Base-by-base conservation (phyloP, 2,888 invertebrate species). In the Lysandra coridon region DNA sequence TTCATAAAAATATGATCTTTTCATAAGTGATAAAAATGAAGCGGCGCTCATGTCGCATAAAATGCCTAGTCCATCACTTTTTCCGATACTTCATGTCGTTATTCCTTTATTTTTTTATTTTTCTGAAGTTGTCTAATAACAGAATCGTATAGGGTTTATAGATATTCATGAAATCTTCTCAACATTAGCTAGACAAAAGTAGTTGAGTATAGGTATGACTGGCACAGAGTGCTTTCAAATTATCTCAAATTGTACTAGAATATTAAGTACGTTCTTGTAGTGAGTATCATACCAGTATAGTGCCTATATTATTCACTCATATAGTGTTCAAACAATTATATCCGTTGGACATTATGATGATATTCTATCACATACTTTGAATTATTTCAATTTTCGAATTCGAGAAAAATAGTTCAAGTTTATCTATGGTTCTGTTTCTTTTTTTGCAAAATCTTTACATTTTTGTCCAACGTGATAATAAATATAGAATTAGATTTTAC, bases 271-370 rank as follows among this genome's bases (percentile, higher is more conserved):
- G 69, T 69, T 37, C 33, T 33, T 33, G 33, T 69, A 69, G 69
- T 64, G 64, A 64, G 62, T 69, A 33, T 69, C 69, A 69, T 69
- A 69, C 69, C 69, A 69, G 33, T 69, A 69, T 69, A 69, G 69
- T 69, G 69, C 69, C 69, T 69, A 69, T 69, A 69, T 37, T 69
- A 69, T 69, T 33, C 69, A 69, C 69, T 69, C 33, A 33, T 69
- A 30, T 69, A 69, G 69, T 69, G 33, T 69, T 37, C 69, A 69
- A 69, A 33, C 17, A 37, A 69, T 69, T 14, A 37, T 69, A 69
- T 69, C 69, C 69, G 33, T 69, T 69, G 69, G 33, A 69, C 33
- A 37, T 12, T 30, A 10, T 37, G 12, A 4, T 33, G 14, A 69
- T 37, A 69, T 33, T 23, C 1, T 62, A 62, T 57, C 57, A 17